Evolutionary conservation across 2,113 vertebrate genomes (phyloP).

Genomic region (Thunnus thynnus): DNA sequence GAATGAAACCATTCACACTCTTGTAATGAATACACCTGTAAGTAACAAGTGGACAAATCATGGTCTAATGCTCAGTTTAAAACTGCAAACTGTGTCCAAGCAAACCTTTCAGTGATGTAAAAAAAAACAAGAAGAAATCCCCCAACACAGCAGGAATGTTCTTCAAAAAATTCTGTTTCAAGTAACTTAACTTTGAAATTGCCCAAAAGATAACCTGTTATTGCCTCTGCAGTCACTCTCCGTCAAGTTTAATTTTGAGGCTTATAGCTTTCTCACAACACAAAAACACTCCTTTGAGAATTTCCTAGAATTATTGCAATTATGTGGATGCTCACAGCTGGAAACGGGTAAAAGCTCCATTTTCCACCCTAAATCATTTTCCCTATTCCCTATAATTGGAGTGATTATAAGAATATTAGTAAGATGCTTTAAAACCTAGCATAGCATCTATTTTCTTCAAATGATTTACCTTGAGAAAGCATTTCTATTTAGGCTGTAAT

Average conservation of each 20-base stretch:
- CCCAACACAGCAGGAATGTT: background rate
- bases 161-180: conserved; percentile 26
- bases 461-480: conserved; percentile 71
- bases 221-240: conserved; percentile 54
- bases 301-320: conserved; percentile 66
- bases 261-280: conserved; percentile 57
- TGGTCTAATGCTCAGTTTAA: background rate
- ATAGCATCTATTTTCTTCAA: conserved; percentile 63
- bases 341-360: conserved; percentile 56
- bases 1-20: conserved; percentile 11
- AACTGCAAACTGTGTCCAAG: background rate
- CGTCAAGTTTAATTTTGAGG: conserved; percentile 68
- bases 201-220: conserved; percentile 47
- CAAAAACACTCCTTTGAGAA: conserved; percentile 52
- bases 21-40: conserved; percentile 4
- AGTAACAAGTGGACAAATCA: conserved; percentile 20
- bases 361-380: conserved; percentile 65
- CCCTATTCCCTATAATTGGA: conserved; percentile 60
- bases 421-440: conserved; percentile 66
- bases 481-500: conserved; percentile 74
- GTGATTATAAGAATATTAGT: conserved; percentile 71
- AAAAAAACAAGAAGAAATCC: background rate
- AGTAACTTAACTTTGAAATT: conserved; percentile 46
- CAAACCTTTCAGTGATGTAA: conserved; percentile 3
- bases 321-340: conserved; percentile 50